phyloP scores from a whole-genome alignment of 2,113 vertebrate genomes.

The Trogon surrucura region DNA sequence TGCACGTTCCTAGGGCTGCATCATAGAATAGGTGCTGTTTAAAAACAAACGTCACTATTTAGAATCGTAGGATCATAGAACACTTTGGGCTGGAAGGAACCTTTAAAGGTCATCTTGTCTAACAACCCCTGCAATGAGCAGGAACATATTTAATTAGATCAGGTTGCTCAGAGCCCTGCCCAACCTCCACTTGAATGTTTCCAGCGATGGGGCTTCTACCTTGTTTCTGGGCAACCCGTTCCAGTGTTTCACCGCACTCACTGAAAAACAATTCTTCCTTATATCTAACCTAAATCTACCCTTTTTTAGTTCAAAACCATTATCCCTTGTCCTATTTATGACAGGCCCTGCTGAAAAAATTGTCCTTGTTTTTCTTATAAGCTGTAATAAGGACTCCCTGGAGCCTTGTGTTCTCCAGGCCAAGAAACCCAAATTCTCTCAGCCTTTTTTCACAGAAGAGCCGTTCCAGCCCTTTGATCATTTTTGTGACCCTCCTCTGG shows the following conservation, averaged over 20 bases:
- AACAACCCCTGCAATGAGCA: neutral
- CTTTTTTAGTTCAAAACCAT: neutral
- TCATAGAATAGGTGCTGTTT: neutral
- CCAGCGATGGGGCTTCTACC: neutral
- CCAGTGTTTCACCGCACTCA: neutral
- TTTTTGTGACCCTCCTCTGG: neutral
- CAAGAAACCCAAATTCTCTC: neutral
- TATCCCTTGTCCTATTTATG: neutral
- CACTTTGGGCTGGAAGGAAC: neutral
- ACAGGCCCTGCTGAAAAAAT: neutral
- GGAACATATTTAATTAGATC: neutral
- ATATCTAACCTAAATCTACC: neutral
- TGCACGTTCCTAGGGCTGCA: neutral
- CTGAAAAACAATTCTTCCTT: too few species aligned
- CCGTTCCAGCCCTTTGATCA: neutral
- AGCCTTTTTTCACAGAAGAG: neutral
- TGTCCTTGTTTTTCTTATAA: neutral
- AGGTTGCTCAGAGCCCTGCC: neutral
- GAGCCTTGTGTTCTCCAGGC: neutral
- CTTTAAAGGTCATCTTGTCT: neutral
- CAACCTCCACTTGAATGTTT: neutral
- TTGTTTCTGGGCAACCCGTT: neutral
- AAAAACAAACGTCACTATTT: neutral
- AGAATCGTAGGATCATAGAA: neutral
- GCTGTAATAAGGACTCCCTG: neutral